phyloP scores from a whole-genome alignment of 2,888 invertebrate genomes.

The Melinopterus prodromus region DNA sequence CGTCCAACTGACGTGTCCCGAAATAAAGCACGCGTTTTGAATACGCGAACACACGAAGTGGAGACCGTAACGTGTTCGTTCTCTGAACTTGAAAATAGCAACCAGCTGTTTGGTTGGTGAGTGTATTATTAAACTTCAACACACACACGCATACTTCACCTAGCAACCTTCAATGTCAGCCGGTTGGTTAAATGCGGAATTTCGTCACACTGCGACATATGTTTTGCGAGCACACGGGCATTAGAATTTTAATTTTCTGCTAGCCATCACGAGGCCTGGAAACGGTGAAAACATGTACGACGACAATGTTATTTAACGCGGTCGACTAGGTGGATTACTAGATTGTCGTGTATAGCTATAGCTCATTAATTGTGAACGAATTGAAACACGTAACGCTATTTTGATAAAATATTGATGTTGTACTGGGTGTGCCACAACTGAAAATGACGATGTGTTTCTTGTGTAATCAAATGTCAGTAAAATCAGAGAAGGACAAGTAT shows the following conservation, averaged over 20 bases:
- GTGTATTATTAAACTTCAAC: background rate
- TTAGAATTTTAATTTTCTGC: background rate
- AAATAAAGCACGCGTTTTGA: background rate
- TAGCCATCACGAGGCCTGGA: background rate
- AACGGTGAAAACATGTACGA: background rate
- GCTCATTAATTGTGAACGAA: no score
- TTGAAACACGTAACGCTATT: no score
- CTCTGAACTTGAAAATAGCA: conserved; percentile 19
- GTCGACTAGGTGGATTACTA: background rate
- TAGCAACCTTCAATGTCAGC: background rate
- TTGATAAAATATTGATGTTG: no score
- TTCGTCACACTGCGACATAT: background rate
- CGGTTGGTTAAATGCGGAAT: background rate
- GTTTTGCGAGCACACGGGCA: background rate
- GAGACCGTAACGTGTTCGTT: background rate
- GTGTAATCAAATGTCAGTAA: no score
- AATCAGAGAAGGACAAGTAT: no score
- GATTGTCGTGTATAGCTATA: no score
- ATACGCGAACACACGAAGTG: background rate
- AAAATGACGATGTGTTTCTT: no score
- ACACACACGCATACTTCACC: conserved; percentile 4
- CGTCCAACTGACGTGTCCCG: background rate
- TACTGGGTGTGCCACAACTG: no score
- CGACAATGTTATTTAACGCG: background rate
- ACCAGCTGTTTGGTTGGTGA: conserved; percentile 7